Conservation (phyloP, 2,888 invertebrate genomes). For the Tipula vernalis region DNA sequence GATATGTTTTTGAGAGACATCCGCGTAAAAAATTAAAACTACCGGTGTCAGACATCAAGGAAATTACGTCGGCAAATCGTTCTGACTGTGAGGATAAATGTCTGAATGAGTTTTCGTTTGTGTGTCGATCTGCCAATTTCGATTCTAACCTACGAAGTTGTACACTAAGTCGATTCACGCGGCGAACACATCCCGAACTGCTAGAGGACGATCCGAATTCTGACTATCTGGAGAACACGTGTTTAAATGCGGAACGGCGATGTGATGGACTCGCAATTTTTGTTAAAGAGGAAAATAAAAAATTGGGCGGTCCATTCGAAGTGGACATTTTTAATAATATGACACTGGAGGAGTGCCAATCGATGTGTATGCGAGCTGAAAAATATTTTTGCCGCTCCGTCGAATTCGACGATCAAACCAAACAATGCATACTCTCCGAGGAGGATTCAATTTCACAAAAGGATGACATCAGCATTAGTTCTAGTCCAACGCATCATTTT, state of each 20-base stretch:
- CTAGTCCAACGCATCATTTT: slow-evolving; percentile 74
- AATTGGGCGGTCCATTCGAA: slow-evolving; percentile 77
- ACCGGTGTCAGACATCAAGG: slow-evolving; percentile 68
- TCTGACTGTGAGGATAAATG: slow-evolving; percentile 87
- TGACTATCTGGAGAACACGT: slow-evolving; percentile 84
- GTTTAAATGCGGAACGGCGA: slow-evolving; percentile 72
- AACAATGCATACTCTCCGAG: slow-evolving; percentile 78
- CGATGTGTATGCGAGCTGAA: slow-evolving; percentile 74
- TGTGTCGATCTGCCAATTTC: slow-evolving; percentile 77
- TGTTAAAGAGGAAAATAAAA: slow-evolving; percentile 80
- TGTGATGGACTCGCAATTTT: slow-evolving; percentile 80
- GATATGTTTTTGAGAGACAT: slow-evolving; percentile 80
- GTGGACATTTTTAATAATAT: slow-evolving; percentile 77
- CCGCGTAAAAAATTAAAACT: slow-evolving; percentile 72
- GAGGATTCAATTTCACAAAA: slow-evolving; percentile 84
- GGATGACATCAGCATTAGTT: slow-evolving; percentile 74
- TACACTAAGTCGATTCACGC: slow-evolving; percentile 66
- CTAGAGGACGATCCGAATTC: slow-evolving; percentile 76
- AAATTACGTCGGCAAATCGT: slow-evolving; percentile 65
- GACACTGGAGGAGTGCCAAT: slow-evolving; percentile 77
- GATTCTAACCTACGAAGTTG: slow-evolving; percentile 68
- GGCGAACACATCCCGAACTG: slow-evolving; percentile 74
- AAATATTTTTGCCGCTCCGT: slow-evolving; percentile 83
- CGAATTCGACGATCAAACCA: slow-evolving; percentile 76
- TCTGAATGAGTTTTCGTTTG: slow-evolving; percentile 75